phyloP scores from a whole-genome alignment of 2,888 invertebrate genomes.

The Oscheius sp. region DNA sequence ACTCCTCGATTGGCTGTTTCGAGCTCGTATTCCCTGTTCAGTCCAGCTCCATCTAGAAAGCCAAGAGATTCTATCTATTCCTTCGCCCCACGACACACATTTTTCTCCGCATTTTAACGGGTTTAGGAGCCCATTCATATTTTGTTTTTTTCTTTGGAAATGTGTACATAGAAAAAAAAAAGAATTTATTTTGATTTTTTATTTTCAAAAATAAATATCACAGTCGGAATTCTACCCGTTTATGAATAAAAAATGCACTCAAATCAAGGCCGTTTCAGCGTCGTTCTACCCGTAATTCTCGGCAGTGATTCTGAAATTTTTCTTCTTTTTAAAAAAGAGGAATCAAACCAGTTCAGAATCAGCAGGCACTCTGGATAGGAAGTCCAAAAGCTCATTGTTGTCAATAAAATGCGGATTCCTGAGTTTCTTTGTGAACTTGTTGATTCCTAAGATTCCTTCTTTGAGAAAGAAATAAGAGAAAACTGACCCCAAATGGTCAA shows the following conservation, averaged over 20 bases:
- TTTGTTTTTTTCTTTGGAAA: neutral
- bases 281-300: slow-evolving; percentile 25
- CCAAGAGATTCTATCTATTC: slow-evolving; percentile 55
- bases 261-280: too few species aligned
- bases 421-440: slow-evolving; percentile 93
- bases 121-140: neutral
- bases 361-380: slow-evolving; percentile 91
- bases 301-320: slow-evolving; percentile 12
- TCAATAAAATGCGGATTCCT: slow-evolving; percentile 91
- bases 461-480: neutral
- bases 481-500: slow-evolving; percentile 86
- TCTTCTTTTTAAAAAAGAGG: neutral
- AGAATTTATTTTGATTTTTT: too few species aligned
- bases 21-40: slow-evolving; percentile 49
- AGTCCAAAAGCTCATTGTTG: slow-evolving; percentile 94
- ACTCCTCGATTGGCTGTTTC: slow-evolving; percentile 33
- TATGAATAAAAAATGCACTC: neutral
- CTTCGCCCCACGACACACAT: slow-evolving; percentile 52
- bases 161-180: slow-evolving; percentile 8
- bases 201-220: neutral
- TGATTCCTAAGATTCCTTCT: slow-evolving; percentile 74
- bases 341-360: slow-evolving; percentile 84
- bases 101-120: slow-evolving; percentile 62
- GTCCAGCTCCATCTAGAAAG: slow-evolving; percentile 52
- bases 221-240: neutral